Base-by-base conservation (phyloP, 2,113 vertebrate genomes). In the Antennarius striatus region DNA sequence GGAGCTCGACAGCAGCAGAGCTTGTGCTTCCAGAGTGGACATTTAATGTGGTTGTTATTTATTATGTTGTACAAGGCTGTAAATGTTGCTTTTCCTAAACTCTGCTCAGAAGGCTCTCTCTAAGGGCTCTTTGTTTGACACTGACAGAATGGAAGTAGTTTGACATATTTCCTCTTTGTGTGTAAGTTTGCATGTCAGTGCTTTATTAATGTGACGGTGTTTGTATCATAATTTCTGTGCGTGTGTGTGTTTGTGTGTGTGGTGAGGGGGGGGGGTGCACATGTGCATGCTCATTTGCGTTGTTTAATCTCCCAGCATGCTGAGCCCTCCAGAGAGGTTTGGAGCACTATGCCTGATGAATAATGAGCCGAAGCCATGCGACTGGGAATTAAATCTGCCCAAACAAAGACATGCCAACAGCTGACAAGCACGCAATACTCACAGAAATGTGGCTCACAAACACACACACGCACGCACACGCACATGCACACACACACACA, bases 271-370 rank as follows among this genome's bases (percentile, higher is more conserved):
- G 22, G 22, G 22, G 1, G 32, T 12, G 42, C 7, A 47, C 47
- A 43, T 43, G 63, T 77, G 49, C 17, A n/a, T 57, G 75, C 72
- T 79, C 80, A 67, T 86, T 77, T 84, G 65, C 65, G 68, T 79
- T 83, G 77, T 74, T 82, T 87, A 87, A 88, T 90, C 82, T 89
- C 85, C 80, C 83, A 82, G 85, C 83, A 85, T 86, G 80, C 78
- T 51, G 60, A 73, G 80, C 68, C 73, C 84, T 79, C 82, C 70
- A 79, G 85, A 86, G 87, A 68, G 76, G 70, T 79, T 83, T 77
- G 73, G 81, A 88, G 78, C 79, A 63, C 77, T 74, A 73, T 77
- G 85, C 69, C 71, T 84, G 83, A 80, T 90, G 87, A 89, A 88
- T 90, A 88, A 89, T 88, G 87, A 92, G 85, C 85, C 47, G 56